phyloP scores from a whole-genome alignment of 2,797 vertebrate species.

The Eospalax fontanierii region DNA sequence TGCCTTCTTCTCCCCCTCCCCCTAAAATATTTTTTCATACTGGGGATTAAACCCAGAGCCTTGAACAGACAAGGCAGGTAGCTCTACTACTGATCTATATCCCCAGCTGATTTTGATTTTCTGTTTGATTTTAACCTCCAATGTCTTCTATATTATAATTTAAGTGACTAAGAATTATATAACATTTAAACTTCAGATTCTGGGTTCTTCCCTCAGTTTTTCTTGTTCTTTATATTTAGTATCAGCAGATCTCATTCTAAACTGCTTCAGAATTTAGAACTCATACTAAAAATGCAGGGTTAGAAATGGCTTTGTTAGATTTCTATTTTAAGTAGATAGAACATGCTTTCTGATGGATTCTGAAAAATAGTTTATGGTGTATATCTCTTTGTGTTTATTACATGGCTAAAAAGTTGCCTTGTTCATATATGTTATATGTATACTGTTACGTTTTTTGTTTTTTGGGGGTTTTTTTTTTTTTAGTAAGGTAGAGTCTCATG shows the following conservation, averaged over 20 bases:
- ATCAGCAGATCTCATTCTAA: constrained; percentile 68
- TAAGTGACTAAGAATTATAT: constrained; percentile 66
- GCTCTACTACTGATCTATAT: not conserved
- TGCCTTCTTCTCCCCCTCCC: accelerated
- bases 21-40: not conserved
- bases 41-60: not conserved
- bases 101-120: constrained; percentile 36
- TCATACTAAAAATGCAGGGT: constrained; percentile 53
- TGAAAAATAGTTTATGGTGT: constrained; percentile 15
- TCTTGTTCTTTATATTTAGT: constrained; percentile 65
- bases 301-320: constrained; percentile 61
- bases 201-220: constrained; percentile 56
- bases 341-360: constrained; percentile 64
- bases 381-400: not conserved
- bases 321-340: constrained; percentile 53
- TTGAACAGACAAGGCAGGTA: not conserved
- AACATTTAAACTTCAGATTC: constrained; percentile 73
- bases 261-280: constrained; percentile 67
- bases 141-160: constrained; percentile 60
- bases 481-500: not conserved
- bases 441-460: not conserved
- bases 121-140: constrained; percentile 61
- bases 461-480: too few relatives aligned
- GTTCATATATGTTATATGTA: not conserved
- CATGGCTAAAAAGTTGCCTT: not conserved